phyloP scores from a whole-genome alignment of 2,888 invertebrate species.

The Polydrusus cervinus region DNA sequence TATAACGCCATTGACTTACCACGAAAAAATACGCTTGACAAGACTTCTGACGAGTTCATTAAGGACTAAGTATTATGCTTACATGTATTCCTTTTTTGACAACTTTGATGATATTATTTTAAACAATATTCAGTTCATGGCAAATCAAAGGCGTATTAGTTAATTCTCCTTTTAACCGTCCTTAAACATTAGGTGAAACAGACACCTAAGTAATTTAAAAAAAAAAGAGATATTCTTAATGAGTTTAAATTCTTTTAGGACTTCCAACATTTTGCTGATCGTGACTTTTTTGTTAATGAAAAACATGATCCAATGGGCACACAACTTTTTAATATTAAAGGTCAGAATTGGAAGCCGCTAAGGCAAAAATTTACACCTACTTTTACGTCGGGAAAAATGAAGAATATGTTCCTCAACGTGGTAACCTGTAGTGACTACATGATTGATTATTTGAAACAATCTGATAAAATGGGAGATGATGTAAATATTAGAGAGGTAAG shows the following conservation, averaged over 20 bases:
- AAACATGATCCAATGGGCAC: slow-evolving; percentile 68
- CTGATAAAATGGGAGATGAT: slow-evolving; percentile 57
- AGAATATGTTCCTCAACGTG: slow-evolving; percentile 67
- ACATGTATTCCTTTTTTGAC: too few relatives aligned
- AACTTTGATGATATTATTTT: too few relatives aligned
- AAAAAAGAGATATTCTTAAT: too few relatives aligned
- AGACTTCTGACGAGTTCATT: too few relatives aligned
- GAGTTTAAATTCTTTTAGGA: slow-evolving; percentile 51
- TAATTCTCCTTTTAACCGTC: too few relatives aligned
- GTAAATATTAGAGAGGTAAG: slow-evolving; percentile 70
- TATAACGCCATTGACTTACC: too few relatives aligned
- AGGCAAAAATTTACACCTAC: slow-evolving; percentile 77
- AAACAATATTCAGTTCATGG: too few relatives aligned
- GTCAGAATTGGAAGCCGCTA: slow-evolving; percentile 76
- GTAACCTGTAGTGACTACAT: slow-evolving; percentile 62
- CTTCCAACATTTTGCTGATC: slow-evolving; percentile 58
- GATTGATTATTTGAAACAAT: slow-evolving; percentile 58
- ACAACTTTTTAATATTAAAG: slow-evolving; percentile 74
- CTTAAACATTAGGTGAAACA: too few relatives aligned
- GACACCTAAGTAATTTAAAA: too few relatives aligned
- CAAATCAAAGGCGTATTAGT: too few relatives aligned
- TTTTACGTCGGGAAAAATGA: slow-evolving; percentile 71
- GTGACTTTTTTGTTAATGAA: slow-evolving; percentile 63
- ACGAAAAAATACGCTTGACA: too few relatives aligned
- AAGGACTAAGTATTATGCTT: too few relatives aligned